Conservation (phyloP, 2,113 vertebrate genomes). For the Ameiurus melas region DNA sequence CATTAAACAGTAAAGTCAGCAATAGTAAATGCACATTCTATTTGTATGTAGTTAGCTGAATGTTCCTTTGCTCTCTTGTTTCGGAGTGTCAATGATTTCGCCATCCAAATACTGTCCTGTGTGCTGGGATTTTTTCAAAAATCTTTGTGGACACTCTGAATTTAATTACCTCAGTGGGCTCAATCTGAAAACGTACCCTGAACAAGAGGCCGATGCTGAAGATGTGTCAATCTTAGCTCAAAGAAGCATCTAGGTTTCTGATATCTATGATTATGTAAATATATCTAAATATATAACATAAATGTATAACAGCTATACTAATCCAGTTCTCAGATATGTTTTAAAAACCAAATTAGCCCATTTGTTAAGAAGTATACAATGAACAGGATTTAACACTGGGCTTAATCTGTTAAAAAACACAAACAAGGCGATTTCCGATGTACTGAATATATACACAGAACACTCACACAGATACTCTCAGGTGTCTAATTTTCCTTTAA, state of each 20-base stretch:
- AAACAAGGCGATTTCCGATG: not conserved
- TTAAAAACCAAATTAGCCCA: not conserved
- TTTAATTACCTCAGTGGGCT: not conserved
- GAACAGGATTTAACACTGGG: not conserved
- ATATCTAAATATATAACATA: not conserved
- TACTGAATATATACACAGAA: not conserved
- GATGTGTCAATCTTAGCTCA: not conserved
- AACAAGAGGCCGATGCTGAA: not conserved
- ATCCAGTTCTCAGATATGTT: not conserved
- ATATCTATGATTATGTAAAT: not conserved
- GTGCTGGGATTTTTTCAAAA: not conserved
- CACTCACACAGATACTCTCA: not conserved
- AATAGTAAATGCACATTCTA: no score
- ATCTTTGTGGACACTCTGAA: not conserved
- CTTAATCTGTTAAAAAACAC: not conserved
- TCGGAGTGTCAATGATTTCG: not conserved
- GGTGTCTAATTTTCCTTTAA: not conserved
- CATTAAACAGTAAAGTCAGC: not conserved
- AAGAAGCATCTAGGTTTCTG: not conserved
- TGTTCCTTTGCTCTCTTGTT: not conserved
- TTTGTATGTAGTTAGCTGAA: not conserved
- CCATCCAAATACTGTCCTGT: not conserved
- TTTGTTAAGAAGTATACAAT: not conserved
- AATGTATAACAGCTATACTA: not conserved
- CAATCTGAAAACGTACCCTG: not conserved